Evolutionary conservation across 2,113 vertebrate species (phyloP).

Genomic region (Plecturocebus donacophilus): DNA sequence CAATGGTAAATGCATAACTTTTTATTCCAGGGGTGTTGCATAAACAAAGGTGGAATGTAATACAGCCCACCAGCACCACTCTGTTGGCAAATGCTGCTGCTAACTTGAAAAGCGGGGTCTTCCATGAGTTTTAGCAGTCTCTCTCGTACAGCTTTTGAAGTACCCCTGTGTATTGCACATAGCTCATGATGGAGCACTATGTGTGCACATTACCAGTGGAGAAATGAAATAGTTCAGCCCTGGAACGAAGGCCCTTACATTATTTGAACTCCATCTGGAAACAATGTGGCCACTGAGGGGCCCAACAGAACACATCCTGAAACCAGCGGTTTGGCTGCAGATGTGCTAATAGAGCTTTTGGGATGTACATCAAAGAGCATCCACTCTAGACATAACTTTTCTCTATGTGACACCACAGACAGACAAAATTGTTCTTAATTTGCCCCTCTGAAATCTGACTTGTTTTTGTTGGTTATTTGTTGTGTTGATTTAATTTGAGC

Average conservation of each 20-base stretch:
- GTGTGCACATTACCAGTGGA: neutral
- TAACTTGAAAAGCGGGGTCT: neutral
- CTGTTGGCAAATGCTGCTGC: too few species aligned
- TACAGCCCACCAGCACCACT: neutral
- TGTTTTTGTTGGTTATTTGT: neutral
- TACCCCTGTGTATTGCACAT: fast-evolving
- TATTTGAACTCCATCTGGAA: neutral
- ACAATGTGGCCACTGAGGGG: neutral
- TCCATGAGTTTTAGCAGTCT: fast-evolving
- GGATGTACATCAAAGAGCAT: neutral
- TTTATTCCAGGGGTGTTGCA: neutral
- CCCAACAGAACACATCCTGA: neutral
- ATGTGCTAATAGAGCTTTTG: neutral
- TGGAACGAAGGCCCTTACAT: fast-evolving
- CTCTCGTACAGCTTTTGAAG: neutral
- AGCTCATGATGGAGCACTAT: neutral
- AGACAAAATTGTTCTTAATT: neutral
- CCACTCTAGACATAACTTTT: neutral
- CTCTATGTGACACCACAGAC: neutral
- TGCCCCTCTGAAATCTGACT: neutral
- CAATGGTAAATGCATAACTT: neutral
- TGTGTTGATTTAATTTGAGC: neutral
- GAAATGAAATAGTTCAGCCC: too few species aligned
- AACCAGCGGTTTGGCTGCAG: neutral
- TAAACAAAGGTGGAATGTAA: neutral